Base-by-base conservation (phyloP, 2,113 vertebrate genomes). In the Pterocles gutturalis region DNA sequence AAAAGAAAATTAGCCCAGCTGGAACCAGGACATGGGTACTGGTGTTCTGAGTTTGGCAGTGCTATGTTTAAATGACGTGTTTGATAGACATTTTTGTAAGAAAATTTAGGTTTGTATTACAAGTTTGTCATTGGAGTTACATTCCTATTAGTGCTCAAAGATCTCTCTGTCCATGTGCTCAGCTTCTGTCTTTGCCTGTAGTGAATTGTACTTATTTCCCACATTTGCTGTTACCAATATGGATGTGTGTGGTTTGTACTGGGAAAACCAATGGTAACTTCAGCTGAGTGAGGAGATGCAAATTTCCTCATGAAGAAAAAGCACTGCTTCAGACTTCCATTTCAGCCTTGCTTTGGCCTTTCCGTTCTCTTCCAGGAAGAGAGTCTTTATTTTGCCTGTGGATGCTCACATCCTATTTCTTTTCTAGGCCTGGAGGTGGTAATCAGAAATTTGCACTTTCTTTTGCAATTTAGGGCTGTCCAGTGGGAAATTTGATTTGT, bases 161-260 rank as follows among this genome's bases (percentile, higher is more conserved):
- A 43, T 51, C 29, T 48, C 20, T 75, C 57, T 36, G 13, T 48
- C 77, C 14, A 2, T 6, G 20, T 58, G 48, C 43, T 95, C 31
- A 34, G 43, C 17, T 34, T 73, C 67, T 51, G 24, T 46, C 43
- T 83, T 66, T 86, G 29, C 33, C 16, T 67, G 11, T 29, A 29
- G 17, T 45, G 18, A 57, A 24, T 64, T 69, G 31, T 38, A 21
- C 9, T 62, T 64, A 8, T 33, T 70, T 77, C 29, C 18, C 4
- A 1, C 25, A 15, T 45, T 65, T 93, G 70, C 36, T 91, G 2
- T n/a, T 55, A 20, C 34, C 26, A 16, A 0, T n/a, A 36, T 0
- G 2, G 19, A n/a, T 41, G 21, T 41, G 21, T 0, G 5, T 70
- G 28, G 11, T 71, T 95, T 87, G 7, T 78, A 51, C 29, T 43